phyloP scores from a whole-genome alignment of 2,797 vertebrate species.

The Hippoglossus hippoglossus region DNA sequence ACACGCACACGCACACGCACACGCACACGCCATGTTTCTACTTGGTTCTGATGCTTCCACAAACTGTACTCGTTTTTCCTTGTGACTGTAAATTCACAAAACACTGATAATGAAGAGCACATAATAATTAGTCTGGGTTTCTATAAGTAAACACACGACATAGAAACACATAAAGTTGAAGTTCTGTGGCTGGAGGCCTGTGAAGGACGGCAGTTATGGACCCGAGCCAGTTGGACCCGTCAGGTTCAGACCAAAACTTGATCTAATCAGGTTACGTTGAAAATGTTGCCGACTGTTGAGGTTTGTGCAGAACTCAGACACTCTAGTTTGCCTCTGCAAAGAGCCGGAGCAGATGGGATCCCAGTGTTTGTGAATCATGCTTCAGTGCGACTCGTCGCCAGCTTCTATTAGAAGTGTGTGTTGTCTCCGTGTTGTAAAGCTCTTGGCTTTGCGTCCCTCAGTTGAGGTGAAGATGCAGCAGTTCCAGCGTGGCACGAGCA shows the following conservation, averaged over 20 bases:
- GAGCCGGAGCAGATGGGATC: constrained; percentile 30
- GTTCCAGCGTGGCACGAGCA: constrained; percentile 29
- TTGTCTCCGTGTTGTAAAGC: constrained; percentile 19
- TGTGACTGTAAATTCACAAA: no score
- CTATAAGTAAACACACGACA: no score
- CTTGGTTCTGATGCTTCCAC: no score
- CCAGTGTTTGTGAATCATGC: constrained; percentile 15
- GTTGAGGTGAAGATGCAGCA: constrained; percentile 43
- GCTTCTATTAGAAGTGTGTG: neutral
- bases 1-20: constrained; percentile 2
- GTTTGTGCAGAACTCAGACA: neutral
- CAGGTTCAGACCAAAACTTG: no score
- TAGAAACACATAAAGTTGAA: no score
- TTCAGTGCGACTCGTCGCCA: neutral
- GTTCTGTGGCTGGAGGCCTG: neutral
- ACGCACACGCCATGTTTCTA: neutral
- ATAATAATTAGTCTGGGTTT: no score
- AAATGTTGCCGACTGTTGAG: no score
- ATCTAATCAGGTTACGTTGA: no score
- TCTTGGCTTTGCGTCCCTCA: constrained; percentile 15
- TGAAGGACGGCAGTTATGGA: neutral
- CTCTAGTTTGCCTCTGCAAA: neutral
- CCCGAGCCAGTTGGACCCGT: no score
- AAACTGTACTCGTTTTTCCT: no score
- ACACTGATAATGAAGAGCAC: no score